Conservation (phyloP, 1,140 invertebrate genomes). For the Tetramorium parvispinum region DNA sequence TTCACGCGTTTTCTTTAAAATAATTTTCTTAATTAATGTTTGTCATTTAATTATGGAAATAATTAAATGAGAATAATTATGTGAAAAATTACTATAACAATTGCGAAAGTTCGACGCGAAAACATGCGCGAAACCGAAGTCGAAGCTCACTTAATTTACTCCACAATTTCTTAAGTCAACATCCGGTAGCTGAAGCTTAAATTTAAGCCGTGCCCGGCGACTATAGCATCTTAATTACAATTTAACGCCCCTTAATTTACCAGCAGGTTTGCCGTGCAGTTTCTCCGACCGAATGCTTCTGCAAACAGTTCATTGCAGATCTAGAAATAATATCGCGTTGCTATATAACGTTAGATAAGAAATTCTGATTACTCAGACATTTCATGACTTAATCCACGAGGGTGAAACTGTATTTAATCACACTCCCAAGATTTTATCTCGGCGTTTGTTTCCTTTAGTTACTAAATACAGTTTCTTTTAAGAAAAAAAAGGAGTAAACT, state of each 20-base stretch:
- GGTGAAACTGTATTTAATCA: conserved; percentile 30
- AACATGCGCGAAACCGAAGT: conserved; percentile 27
- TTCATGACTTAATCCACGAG: background rate
- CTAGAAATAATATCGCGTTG: conserved; percentile 50
- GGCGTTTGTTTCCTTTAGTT: background rate
- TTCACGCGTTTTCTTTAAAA: background rate
- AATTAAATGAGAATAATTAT: no score
- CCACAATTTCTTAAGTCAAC: conserved; percentile 50
- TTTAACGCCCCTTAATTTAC: conserved; percentile 55
- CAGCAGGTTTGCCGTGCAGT: conserved; percentile 26
- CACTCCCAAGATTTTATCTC: conserved; percentile 5
- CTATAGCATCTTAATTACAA: conserved; percentile 58
- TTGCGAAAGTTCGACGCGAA: background rate
- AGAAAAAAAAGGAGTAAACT: background rate
- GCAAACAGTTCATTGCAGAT: conserved; percentile 40
- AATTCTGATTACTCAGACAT: conserved; percentile 44
- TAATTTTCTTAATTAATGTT: conserved; percentile 1
- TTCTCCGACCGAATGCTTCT: conserved; percentile 12
- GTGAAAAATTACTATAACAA: background rate
- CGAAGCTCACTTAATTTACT: conserved; percentile 38
- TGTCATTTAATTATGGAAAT: background rate
- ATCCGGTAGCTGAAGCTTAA: conserved; percentile 21
- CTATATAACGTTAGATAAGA: conserved; percentile 14
- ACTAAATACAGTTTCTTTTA: background rate
- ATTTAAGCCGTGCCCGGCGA: conserved; percentile 43